A percentile compares a stretch with the other conserved stretches of the same genome.
These are phyloP conservation scores for Salpingus planirostris DNA, from an alignment of 2,888 invertebrate species.

Conservation along the genomic window DNA sequence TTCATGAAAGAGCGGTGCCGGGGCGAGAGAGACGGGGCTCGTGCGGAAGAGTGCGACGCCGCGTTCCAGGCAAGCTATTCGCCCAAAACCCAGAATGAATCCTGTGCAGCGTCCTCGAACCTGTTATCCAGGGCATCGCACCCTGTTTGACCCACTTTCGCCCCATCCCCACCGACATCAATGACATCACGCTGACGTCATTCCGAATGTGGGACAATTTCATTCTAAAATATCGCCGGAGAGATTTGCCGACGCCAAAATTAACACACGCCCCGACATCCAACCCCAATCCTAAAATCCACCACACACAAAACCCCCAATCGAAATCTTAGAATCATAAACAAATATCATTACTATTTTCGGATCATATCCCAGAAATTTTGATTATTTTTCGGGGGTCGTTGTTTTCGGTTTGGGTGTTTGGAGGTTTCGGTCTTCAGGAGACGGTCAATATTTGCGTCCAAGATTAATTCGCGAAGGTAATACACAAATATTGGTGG, in stretches of 20 bases:
- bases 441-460: too few species aligned
- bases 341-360: too few species aligned
- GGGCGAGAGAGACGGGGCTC: conserved; percentile 12
- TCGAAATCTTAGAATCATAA: too few species aligned
- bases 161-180: conserved; percentile 39
- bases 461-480: too few species aligned
- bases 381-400: too few species aligned
- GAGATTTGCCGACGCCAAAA: conserved; percentile 22
- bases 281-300: not conserved
- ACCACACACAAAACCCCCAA: too few species aligned
- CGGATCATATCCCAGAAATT: too few species aligned
- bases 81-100: conserved; percentile 32
- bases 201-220: conserved; percentile 49
- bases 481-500: conserved; percentile 9
- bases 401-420: too few species aligned
- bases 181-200: conserved; percentile 50
- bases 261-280: too few species aligned
- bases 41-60: conserved; percentile 10
- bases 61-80: conserved; percentile 16
- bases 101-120: conserved; percentile 38
- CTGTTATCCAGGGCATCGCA: conserved; percentile 51
- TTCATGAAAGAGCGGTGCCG: conserved; percentile 15
- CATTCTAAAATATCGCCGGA: conserved; percentile 57
- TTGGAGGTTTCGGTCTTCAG: too few species aligned
- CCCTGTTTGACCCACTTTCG: conserved; percentile 59